Percentiles rank a stretch among this genome's conserved stretches.
These are phyloP conservation scores for Cyprinus carpio DNA, from an alignment of 2,113 vertebrate species.

Conservation along the genomic window DNA sequence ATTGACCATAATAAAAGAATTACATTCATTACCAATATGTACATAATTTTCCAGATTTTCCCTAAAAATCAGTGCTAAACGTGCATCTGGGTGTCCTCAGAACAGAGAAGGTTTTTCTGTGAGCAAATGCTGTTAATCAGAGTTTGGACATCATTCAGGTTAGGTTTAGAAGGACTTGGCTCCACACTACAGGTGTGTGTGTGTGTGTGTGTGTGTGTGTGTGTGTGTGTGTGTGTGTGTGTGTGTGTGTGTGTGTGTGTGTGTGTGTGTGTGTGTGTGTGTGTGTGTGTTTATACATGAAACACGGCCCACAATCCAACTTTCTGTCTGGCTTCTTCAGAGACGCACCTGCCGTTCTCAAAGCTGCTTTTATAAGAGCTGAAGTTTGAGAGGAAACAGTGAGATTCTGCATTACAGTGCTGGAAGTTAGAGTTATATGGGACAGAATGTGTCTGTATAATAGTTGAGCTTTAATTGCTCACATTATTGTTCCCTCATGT, in stretches of 20 bases:
- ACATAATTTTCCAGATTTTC: not conserved
- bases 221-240: not conserved
- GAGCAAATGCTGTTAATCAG: not conserved
- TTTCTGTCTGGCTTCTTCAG: not conserved
- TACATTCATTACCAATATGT: not conserved
- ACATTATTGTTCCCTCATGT: not conserved
- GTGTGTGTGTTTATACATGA: not conserved
- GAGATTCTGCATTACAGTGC: not conserved
- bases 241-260: not conserved
- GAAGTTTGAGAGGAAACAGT: not conserved
- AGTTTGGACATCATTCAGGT: not conserved
- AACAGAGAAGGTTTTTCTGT: not conserved
- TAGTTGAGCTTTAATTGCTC: not conserved
- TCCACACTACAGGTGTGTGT: conserved; percentile 2
- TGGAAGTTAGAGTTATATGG: not conserved
- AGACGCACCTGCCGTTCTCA: not conserved
- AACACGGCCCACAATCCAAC: not conserved
- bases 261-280: not conserved
- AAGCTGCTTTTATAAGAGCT: not conserved
- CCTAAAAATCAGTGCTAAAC: not conserved
- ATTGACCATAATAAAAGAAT: not conserved
- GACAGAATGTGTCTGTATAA: not conserved
- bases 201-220: conserved; percentile 4
- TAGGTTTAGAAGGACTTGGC: conserved; percentile 4
- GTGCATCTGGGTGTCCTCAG: not conserved